Base-by-base conservation (phyloP, 2,113 vertebrate genomes). In the Phainopepla nitens region DNA sequence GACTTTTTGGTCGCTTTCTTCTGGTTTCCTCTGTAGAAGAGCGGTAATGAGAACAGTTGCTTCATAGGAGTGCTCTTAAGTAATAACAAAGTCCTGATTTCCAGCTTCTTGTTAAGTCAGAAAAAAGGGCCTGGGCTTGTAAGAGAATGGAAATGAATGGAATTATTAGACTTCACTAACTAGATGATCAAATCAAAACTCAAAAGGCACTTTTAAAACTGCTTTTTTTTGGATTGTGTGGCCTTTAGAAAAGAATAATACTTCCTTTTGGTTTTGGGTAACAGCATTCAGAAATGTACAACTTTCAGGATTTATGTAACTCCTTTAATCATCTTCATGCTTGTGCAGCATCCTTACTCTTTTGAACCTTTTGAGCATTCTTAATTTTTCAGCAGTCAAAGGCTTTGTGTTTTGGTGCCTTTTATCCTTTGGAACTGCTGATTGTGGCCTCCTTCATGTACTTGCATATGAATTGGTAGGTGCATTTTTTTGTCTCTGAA, bases 11-110 rank as follows among this genome's bases (percentile, higher is more conserved):
- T 61, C 70, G 22, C 53, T 87, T 73, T 18, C 20, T 82, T 82
- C 17, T 58, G 22, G 15, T n/a, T 88, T 90, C 36, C 22, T 13
- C 12, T 75, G 11, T 45, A 62, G 65, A 66, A 76, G 13, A 39
- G 15, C 53, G 15, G 13, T 65, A 65, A 41, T 33, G 25, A 65
- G 36, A 78, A 21, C 10, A 0, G 0, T 39, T 84, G 33, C 19
- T 88, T 71, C 35, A 33, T 7, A 25, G 18, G 4, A 61, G 6
- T 72, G 31, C n/a, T 60, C 6, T 76, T 64, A 45, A 62, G 13
- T 73, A 58, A 45, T 33, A 57, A 35, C 4, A 4, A 45, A 70
- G 29, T 47, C 25, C 50, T 82, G 14, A 19, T 71, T 82, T 53
- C 35, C 19, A 79, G 3, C 33, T 79, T 64, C 49, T 69, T 27